These are phyloP conservation scores for Anticlea derivata DNA, from an alignment of 2,888 invertebrate species.

Conservation along the genomic window DNA sequence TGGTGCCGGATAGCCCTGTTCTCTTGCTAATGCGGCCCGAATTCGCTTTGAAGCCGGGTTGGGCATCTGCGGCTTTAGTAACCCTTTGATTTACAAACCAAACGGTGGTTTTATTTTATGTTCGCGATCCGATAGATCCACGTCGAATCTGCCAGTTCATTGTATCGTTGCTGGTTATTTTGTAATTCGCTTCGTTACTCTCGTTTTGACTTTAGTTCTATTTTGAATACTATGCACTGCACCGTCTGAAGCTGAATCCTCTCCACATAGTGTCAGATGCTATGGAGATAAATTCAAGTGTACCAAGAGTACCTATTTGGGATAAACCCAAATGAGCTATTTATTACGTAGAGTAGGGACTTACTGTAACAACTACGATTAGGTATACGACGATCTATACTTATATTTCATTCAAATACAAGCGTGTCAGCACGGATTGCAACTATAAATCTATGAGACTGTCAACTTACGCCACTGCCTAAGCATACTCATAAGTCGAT, in stretches of 20 bases:
- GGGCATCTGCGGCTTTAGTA: constrained; percentile 56
- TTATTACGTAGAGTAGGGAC: no score
- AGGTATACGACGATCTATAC: no score
- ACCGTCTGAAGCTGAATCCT: background rate
- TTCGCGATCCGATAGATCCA: constrained; percentile 23
- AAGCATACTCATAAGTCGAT: no score
- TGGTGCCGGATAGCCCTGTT: constrained; percentile 41
- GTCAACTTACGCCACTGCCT: no score
- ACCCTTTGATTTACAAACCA: constrained; percentile 48
- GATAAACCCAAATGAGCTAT: no score
- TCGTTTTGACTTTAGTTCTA: background rate
- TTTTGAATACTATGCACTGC: background rate
- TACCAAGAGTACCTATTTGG: no score
- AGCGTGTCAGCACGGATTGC: no score
- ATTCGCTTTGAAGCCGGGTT: constrained; percentile 52
- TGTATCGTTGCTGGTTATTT: constrained; percentile 14
- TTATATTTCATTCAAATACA: no score
- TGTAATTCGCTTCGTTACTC: constrained; percentile 3
- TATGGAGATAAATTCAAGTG: no score
- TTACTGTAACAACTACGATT: no score
- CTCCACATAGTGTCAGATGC: no score
- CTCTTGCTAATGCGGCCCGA: constrained; percentile 45
- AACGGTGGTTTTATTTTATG: constrained; percentile 38
- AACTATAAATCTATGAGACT: no score
- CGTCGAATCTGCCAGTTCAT: constrained; percentile 9